Conservation (phyloP, 1,140 invertebrate genomes). For the Plodia interpunctella region DNA sequence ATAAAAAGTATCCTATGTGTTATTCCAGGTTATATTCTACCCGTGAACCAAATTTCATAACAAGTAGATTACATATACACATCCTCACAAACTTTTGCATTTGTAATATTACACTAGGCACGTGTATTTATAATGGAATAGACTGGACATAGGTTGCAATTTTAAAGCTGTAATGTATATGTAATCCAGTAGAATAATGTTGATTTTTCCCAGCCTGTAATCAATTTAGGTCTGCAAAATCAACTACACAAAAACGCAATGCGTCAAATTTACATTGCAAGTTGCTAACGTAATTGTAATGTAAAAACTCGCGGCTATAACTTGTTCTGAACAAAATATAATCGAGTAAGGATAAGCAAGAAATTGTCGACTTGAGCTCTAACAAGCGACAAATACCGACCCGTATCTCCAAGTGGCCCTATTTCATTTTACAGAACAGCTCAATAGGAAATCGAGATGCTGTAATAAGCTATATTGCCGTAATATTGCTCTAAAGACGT, state of each 20-base stretch:
- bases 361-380: slow-evolving; percentile 1
- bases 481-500: neutral
- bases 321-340: slow-evolving; percentile 2
- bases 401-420: slow-evolving; percentile 3
- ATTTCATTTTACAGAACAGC: slow-evolving; percentile 2
- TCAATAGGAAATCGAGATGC: slow-evolving; percentile 1
- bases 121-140: too few relatives aligned
- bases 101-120: too few relatives aligned
- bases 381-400: slow-evolving; percentile 1
- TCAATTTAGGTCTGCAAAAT: neutral
- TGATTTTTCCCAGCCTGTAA: too few relatives aligned
- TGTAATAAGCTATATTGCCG: neutral
- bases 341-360: neutral
- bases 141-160: too few relatives aligned
- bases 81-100: too few relatives aligned
- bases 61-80: too few relatives aligned
- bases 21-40: too few relatives aligned
- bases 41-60: too few relatives aligned
- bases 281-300: neutral
- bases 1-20: too few relatives aligned
- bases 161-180: too few relatives aligned
- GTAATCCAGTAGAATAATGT: too few relatives aligned
- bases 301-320: neutral
- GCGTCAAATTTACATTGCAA: neutral
- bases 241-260: neutral